Percentiles rank a stretch among this genome's conserved stretches.
These are phyloP conservation scores for Drosophila rellima DNA, from an alignment of 2,888 invertebrate genomes.

Conservation along the genomic window DNA sequence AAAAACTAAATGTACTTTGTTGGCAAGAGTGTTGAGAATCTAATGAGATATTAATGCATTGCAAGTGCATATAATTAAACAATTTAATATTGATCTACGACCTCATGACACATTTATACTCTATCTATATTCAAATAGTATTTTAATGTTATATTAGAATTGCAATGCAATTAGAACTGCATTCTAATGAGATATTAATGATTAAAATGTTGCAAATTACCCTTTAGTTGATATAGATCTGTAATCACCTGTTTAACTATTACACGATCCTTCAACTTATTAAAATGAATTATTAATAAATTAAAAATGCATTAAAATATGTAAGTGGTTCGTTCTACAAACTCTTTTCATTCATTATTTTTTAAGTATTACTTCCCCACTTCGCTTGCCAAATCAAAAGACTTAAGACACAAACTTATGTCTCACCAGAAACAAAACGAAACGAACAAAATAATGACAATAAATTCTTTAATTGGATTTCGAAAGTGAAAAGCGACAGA, in stretches of 20 bases:
- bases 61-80: background rate
- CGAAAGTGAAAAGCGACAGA: conserved; percentile 71
- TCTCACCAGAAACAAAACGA: conserved; percentile 6
- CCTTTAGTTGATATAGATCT: conserved; percentile 2
- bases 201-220: background rate
- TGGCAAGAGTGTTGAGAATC: background rate
- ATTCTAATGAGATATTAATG: conserved; percentile 7
- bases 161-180: background rate
- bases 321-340: background rate
- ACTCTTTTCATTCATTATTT: background rate
- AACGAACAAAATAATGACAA: conserved; percentile 18
- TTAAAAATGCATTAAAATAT: background rate
- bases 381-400: conserved; percentile 32
- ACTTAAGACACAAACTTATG: conserved; percentile 50
- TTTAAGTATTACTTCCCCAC: background rate
- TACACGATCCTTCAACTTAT: background rate
- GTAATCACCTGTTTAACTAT: background rate
- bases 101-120: background rate
- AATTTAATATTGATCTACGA: conserved; percentile 6
- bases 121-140: background rate
- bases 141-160: conserved; percentile 1
- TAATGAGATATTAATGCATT: conserved; percentile 12
- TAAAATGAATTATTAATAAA: conserved; percentile 1
- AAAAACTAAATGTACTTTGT: conserved; percentile 4
- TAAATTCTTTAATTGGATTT: conserved; percentile 64